These are phyloP conservation scores for Pterocles burchelli DNA, from an alignment of 2,113 vertebrate species.

Conservation along the genomic window DNA sequence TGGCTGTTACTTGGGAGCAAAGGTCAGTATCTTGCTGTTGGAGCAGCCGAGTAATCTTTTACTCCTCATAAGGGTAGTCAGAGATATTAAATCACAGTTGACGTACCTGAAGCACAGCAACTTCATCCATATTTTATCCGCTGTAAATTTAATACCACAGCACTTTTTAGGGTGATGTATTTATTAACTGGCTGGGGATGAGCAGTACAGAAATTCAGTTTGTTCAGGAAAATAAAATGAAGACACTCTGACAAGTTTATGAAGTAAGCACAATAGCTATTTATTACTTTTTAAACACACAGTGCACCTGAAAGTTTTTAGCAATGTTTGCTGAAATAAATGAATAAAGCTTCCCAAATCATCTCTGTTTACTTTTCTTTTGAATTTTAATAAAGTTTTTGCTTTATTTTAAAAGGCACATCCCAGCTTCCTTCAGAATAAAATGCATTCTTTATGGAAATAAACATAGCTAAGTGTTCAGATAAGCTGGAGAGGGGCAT, in stretches of 20 bases:
- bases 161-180: slow-evolving; percentile 95
- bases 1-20: slow-evolving; percentile 86
- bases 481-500: slow-evolving; percentile 66
- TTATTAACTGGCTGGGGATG: slow-evolving; percentile 91
- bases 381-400: slow-evolving; percentile 77
- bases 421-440: neutral
- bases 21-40: slow-evolving; percentile 82
- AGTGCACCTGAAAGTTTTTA: slow-evolving; percentile 75
- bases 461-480: slow-evolving; percentile 74
- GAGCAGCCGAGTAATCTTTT: slow-evolving; percentile 85
- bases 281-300: slow-evolving; percentile 86
- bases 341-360: slow-evolving; percentile 76
- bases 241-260: slow-evolving; percentile 94
- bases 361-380: slow-evolving; percentile 67
- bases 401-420: slow-evolving; percentile 60
- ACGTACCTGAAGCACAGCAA: slow-evolving; percentile 89
- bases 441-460: slow-evolving; percentile 59
- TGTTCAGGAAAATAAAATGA: slow-evolving; percentile 92
- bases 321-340: slow-evolving; percentile 76
- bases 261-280: slow-evolving; percentile 90
- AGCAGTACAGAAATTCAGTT: slow-evolving; percentile 86
- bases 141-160: slow-evolving; percentile 90
- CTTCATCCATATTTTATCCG: slow-evolving; percentile 98
- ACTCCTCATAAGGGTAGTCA: slow-evolving; percentile 81
- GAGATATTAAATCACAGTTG: slow-evolving; percentile 97